Percentiles rank a stretch among this genome's conserved stretches.
Conservation (phyloP, 2,888 invertebrate genomes). For the Scaptomyza polygonia region DNA sequence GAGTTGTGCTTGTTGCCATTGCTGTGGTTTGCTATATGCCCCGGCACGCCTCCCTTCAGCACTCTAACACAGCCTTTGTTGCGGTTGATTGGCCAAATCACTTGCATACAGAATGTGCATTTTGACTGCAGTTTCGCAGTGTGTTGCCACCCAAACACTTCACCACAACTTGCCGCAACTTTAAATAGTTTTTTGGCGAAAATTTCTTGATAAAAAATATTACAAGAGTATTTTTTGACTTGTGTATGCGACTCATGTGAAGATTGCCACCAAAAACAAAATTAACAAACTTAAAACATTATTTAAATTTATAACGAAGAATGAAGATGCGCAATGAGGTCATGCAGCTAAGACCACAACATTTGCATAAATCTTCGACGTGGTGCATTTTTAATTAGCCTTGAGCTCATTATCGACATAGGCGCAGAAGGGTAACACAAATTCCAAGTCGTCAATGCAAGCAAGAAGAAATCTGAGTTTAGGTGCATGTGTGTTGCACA, state of each 20-base stretch:
- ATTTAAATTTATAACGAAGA: slow-evolving; percentile 24
- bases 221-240: slow-evolving; percentile 28
- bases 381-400: slow-evolving; percentile 62
- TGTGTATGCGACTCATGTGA: slow-evolving; percentile 10
- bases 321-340: slow-evolving; percentile 9
- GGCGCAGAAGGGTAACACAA: slow-evolving; percentile 2
- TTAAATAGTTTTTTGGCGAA: slow-evolving; percentile 34
- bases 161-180: background rate
- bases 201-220: slow-evolving; percentile 30
- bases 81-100: slow-evolving; percentile 76
- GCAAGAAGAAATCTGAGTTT: slow-evolving; percentile 31
- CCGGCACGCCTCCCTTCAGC: background rate
- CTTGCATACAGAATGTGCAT: slow-evolving; percentile 61
- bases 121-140: slow-evolving; percentile 35
- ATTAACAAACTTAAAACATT: slow-evolving; percentile 36
- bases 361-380: slow-evolving; percentile 55
- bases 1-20: slow-evolving; percentile 1
- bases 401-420: slow-evolving; percentile 50
- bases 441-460: slow-evolving; percentile 24
- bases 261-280: slow-evolving; percentile 23
- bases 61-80: slow-evolving; percentile 37
- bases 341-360: background rate
- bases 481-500: slow-evolving; percentile 31
- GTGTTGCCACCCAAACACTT: slow-evolving; percentile 7
- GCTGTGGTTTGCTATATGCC: slow-evolving; percentile 15